A percentile compares a stretch with the other conserved stretches of the same genome.
phyloP scores from a whole-genome alignment of 2,888 invertebrate genomes.

The Azorinus chamasolen region DNA sequence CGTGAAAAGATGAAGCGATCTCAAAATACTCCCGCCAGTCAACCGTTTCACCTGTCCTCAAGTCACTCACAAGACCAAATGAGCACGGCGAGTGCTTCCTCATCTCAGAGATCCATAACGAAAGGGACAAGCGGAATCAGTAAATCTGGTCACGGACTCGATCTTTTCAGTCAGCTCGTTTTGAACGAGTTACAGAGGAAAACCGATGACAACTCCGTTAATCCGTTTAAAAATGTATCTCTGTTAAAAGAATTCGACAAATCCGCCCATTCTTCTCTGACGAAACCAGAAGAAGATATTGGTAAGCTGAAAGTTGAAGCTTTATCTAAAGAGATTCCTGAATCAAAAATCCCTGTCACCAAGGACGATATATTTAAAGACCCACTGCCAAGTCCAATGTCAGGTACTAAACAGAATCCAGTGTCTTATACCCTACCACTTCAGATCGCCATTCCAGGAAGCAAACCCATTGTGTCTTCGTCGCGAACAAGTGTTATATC shows the following conservation, averaged over 20 bases:
- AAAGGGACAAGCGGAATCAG: conserved; percentile 66
- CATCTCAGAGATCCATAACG: conserved; percentile 63
- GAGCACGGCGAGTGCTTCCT: not conserved
- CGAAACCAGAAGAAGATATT: not conserved
- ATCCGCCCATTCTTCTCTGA: conserved; percentile 53
- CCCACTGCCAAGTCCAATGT: not conserved
- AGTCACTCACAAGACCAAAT: not conserved
- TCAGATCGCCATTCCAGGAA: conserved; percentile 60
- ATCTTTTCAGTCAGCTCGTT: conserved; percentile 45
- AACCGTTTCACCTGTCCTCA: too few species aligned
- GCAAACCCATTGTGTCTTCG: conserved; percentile 21
- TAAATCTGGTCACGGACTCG: conserved; percentile 17
- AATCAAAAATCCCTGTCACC: not conserved
- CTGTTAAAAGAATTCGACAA: conserved; percentile 55
- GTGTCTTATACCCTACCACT: conserved; percentile 42
- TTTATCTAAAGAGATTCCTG: not conserved
- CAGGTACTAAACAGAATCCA: not conserved
- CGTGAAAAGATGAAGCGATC: too few species aligned
- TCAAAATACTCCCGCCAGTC: too few species aligned
- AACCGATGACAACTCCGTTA: conserved; percentile 45
- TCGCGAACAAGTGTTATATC: conserved; percentile 19
- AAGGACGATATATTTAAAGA: not conserved
- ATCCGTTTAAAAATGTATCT: conserved; percentile 61
- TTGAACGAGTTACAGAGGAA: conserved; percentile 51
- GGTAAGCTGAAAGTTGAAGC: not conserved